Base-by-base conservation (phyloP, 2,888 invertebrate species). In the Strigamia transsilvanica region DNA sequence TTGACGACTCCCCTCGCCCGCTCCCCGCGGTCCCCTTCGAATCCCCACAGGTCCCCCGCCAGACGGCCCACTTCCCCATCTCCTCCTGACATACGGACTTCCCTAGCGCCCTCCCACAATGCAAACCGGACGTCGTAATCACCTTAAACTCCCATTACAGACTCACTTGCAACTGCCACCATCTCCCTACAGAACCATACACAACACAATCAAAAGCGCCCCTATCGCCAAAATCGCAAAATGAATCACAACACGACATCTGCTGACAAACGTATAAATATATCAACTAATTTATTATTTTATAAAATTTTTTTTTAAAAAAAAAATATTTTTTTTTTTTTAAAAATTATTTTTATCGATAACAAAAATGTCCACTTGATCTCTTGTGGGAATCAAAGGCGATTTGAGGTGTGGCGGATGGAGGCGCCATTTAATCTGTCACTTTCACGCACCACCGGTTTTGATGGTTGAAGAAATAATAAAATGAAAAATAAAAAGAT, bases 71-170 rank as follows among this genome's bases (percentile, higher is more conserved):
- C 5, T 51, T 51, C 5, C 51, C 51, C 51, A 12, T 51, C 51
- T 4, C 5, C 51, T 12, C 3, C 5, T 51, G 51, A 51, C 51
- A 51, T 51, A 51, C 10, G 51, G 51, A 51, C 51, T 4, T 51
- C 51, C 51, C 10, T 51, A 12, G 51, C 51, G 51, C 51, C 51
- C 51, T 51, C 51, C 51, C 51, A 51, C 51, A 51, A 51, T 51
- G 51, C 5, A 51, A 12, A 12, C 51, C 51, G 51, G 51, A 6
- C 51, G 51, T 51, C 51, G 10, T 51, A 51, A 51, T 51, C 51
- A 51, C 51, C 51, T 51, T 51, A 51, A 51, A 51, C 5, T 51
- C 3, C 51, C 51, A 51, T 51, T 51, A 51, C 51, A 51, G 51
- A 51, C 5, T 51, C 51, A 51, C 51, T 51, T 51, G 51, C 51